These are phyloP conservation scores for Phymastichus coffea DNA, from an alignment of 1,140 invertebrate species.

Conservation along the genomic window DNA sequence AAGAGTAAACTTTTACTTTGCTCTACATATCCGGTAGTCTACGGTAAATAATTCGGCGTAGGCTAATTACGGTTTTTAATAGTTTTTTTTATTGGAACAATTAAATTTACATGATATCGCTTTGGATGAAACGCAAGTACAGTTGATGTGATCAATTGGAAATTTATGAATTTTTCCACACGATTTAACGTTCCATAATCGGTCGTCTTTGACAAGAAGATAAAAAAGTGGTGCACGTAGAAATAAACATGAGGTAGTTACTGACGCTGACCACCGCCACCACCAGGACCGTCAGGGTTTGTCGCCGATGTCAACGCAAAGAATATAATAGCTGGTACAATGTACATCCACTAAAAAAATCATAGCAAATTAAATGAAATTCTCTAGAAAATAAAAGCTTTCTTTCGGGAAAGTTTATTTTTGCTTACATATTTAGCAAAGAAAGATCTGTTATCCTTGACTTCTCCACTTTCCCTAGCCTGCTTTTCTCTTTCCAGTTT, in stretches of 20 bases:
- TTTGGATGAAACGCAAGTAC: background rate
- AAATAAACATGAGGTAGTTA: slow-evolving; percentile 25
- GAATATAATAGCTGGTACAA: slow-evolving; percentile 83
- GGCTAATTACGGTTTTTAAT: no score
- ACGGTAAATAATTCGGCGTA: no score
- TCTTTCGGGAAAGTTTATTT: no score
- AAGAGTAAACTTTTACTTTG: no score
- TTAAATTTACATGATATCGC: slow-evolving; percentile 9
- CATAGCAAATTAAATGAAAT: slow-evolving; percentile 22
- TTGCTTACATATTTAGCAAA: slow-evolving; percentile 93
- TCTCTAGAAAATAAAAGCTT: no score
- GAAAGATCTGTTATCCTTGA: slow-evolving; percentile 91
- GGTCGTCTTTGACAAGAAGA: no score
- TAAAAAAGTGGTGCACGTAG: slow-evolving; percentile 15
- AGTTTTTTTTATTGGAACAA: no score
- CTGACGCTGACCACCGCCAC: slow-evolving; percentile 38
- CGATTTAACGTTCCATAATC: no score
- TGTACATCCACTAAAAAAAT: slow-evolving; percentile 91
- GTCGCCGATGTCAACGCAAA: slow-evolving; percentile 80
- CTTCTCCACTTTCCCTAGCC: slow-evolving; percentile 85
- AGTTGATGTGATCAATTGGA: no score
- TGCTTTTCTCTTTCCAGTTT: slow-evolving; percentile 87
- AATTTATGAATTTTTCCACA: no score
- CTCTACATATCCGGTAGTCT: no score
- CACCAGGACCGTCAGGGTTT: slow-evolving; percentile 70